Percentiles rank a stretch among this genome's conserved stretches.
These are phyloP conservation scores for Lerema accius DNA, from an alignment of 1,140 invertebrate species.

Conservation along the genomic window DNA sequence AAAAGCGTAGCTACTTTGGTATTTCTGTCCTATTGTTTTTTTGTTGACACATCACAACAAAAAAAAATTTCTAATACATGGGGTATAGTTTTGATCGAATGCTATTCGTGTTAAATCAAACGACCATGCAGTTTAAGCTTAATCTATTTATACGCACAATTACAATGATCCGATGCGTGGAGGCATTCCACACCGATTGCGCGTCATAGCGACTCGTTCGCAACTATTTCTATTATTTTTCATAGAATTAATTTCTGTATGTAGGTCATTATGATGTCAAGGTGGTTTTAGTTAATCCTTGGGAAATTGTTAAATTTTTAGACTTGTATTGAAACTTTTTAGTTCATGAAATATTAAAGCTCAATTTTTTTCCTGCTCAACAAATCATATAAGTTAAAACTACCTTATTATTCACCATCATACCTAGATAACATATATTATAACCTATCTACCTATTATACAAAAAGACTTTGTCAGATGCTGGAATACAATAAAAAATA, in stretches of 20 bases:
- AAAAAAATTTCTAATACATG: background rate
- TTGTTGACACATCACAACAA: slow-evolving; percentile 24
- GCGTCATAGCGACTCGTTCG: slow-evolving; percentile 18
- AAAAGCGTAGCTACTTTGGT: background rate
- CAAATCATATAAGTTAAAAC: too few relatives aligned
- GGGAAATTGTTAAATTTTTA: too few relatives aligned
- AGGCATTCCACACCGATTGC: slow-evolving; percentile 23
- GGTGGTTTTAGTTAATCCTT: too few relatives aligned
- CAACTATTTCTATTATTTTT: slow-evolving; percentile 21
- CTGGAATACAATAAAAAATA: background rate
- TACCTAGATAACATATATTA: too few relatives aligned
- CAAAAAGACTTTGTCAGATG: background rate
- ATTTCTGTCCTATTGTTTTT: background rate
- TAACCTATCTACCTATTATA: background rate
- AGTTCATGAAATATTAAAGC: too few relatives aligned
- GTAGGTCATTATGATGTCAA: too few relatives aligned
- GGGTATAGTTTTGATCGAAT: slow-evolving; percentile 15
- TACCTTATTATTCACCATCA: too few relatives aligned
- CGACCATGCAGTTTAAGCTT: slow-evolving; percentile 26
- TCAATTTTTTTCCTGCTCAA: too few relatives aligned
- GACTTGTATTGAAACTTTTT: too few relatives aligned
- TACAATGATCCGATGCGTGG: slow-evolving; percentile 32
- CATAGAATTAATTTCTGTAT: slow-evolving; percentile 8
- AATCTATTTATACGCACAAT: slow-evolving; percentile 33
- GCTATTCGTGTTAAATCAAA: slow-evolving; percentile 20